Evolutionary conservation across 2,888 invertebrate species (phyloP).

Genomic region (Mesorhabditis belari): DNA sequence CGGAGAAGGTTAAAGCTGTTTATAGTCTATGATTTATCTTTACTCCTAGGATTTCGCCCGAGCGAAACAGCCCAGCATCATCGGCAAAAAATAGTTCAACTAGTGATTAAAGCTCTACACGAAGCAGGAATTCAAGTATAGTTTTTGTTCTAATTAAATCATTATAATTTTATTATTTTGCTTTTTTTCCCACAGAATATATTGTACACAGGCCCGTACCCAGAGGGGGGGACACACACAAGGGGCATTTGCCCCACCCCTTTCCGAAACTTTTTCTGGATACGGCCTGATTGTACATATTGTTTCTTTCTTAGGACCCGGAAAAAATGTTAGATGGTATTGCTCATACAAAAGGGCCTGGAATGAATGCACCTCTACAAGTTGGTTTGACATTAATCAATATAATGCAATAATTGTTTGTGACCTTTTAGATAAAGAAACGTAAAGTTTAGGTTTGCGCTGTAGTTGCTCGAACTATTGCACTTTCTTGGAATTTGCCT

Average conservation of each 20-base stretch:
- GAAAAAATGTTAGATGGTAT: conserved; percentile 78
- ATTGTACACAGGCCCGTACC: too few species aligned
- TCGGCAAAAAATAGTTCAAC: conserved; percentile 55
- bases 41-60: conserved; percentile 71
- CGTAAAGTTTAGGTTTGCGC: conserved; percentile 63
- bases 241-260: too few species aligned
- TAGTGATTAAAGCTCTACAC: not conserved
- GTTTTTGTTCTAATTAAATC: not conserved
- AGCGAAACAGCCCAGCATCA: conserved; percentile 94
- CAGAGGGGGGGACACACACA: too few species aligned
- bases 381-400: too few species aligned
- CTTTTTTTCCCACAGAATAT: not conserved
- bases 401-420: not conserved
- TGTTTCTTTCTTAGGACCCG: conserved; percentile 38
- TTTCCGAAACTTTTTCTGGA: too few species aligned
- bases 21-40: conserved; percentile 53
- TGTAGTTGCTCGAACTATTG: conserved; percentile 84
- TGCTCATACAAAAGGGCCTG: conserved; percentile 93
- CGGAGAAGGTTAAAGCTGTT: conserved; percentile 65
- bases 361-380: conserved; percentile 88
- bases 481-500: conserved; percentile 87
- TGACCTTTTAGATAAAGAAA: too few species aligned
- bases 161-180: not conserved
- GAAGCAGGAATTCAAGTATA: not conserved
- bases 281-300: too few species aligned